Evolutionary conservation across 2,797 vertebrate species (phyloP).

Genomic region (Falco cherrug): DNA sequence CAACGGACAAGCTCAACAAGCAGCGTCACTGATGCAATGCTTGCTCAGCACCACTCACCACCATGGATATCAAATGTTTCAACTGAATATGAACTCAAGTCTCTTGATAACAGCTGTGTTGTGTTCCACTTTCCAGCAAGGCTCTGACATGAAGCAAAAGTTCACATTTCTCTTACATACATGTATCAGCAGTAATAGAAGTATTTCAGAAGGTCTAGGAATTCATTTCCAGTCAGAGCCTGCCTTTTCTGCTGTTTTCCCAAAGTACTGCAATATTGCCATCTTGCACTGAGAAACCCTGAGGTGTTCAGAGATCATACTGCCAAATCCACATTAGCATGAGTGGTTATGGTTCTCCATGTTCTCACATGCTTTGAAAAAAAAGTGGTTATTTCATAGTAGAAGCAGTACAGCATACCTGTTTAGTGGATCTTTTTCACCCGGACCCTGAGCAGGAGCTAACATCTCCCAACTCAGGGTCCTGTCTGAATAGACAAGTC

Average conservation of each 20-base stretch:
- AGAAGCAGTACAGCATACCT: neutral
- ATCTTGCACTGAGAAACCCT: neutral
- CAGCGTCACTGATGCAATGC: neutral
- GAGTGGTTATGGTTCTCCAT: neutral
- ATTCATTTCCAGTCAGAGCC: neutral
- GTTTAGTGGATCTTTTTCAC: neutral
- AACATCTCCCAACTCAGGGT: neutral
- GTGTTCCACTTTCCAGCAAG: conserved; percentile 24
- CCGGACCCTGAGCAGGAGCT: neutral
- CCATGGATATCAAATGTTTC: neutral
- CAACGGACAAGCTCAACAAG: fast-evolving
- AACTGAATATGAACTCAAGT: neutral
- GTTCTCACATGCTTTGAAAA: neutral
- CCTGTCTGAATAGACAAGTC: neutral
- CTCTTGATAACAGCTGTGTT: neutral
- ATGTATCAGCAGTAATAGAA: neutral
- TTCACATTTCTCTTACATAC: neutral
- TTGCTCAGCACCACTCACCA: neutral
- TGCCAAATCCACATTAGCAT: neutral
- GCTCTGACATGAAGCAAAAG: neutral
- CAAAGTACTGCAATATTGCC: neutral
- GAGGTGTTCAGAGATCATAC: neutral
- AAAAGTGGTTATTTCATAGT: neutral
- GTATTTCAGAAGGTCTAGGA: neutral
- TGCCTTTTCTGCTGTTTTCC: neutral